Conservation (phyloP, 2,113 vertebrate genomes). For the Porphyrio hochstetteri region DNA sequence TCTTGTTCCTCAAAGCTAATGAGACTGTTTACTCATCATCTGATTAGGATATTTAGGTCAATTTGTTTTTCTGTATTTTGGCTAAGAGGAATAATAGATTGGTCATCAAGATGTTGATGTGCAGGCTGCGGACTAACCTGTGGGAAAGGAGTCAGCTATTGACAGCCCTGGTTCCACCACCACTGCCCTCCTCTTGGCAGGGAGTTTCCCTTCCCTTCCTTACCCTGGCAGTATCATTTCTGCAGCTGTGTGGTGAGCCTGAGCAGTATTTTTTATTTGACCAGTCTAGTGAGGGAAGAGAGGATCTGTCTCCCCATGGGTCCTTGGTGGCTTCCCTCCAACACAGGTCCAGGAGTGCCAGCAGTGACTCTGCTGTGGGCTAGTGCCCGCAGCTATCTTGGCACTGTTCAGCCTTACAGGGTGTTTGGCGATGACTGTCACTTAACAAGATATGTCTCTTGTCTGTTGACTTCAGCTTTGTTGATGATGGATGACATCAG, state of each 20-base stretch:
- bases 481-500: background rate
- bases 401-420: rapidly evolving
- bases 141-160: background rate
- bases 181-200: background rate
- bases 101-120: background rate
- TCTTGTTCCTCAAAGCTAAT: background rate
- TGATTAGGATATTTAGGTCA: background rate
- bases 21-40: background rate
- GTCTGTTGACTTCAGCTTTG: background rate
- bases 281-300: background rate
- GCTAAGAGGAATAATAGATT: background rate
- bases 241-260: background rate
- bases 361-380: background rate
- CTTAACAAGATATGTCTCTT: background rate
- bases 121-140: background rate
- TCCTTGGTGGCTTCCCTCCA: background rate
- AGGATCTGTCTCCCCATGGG: background rate
- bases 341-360: background rate
- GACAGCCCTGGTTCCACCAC: background rate
- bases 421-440: rapidly evolving
- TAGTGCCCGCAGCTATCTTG: background rate
- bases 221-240: background rate
- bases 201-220: background rate
- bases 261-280: background rate
- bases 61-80: background rate